Base-by-base conservation (phyloP, 2,797 vertebrate genomes). In the Mormyrops boulengeri region DNA sequence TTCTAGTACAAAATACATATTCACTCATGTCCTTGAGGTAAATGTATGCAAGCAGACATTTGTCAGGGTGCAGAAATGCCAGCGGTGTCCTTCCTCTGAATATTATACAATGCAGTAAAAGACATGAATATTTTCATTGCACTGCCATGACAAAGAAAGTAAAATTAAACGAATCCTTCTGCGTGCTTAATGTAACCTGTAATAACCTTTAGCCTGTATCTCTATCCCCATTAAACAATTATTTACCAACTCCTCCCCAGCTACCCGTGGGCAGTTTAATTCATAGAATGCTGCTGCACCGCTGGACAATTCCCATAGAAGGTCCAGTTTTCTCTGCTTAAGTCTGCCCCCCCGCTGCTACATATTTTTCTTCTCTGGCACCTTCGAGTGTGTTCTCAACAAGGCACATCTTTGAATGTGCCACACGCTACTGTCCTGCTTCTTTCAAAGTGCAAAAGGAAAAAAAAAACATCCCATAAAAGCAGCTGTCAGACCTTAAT, bases 401-500 rank as follows among this genome's bases (percentile, higher is more conserved):
- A 90, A 90, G 82, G 85, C 73, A 84, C 80, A 90, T 55, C 77
- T 66, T 41, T 77, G 47, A 52, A 44, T n/a, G 41, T 62, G 53
- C 57, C 87, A 69, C 84, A 90, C 62, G 55, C 87, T 66, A 44
- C 41, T 52, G 26, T 44, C 22, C 44, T 52, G 44, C 9, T 62
- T 87, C 12, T 30, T 82, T 62, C n/a, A 49, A 52, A 89, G 92
- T 87, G 90, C 90, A 91, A 93, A 69, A 69, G 26, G 11, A 14
- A 38, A 11, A 30, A 73, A 62, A 91, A 47, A 91, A 94, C 19
- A 87, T 92, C 90, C 93, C 92, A 91, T 93, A 94, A 93, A 92
- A 92, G 91, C 93, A 91, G 94, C 93, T 94, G 95, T 92, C 93
- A 93, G 92, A 94, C 93, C 91, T 92, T 92, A 93, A 93, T 93